Conservation (phyloP, 2,888 invertebrate genomes). For the Erpobdella octoculata region DNA sequence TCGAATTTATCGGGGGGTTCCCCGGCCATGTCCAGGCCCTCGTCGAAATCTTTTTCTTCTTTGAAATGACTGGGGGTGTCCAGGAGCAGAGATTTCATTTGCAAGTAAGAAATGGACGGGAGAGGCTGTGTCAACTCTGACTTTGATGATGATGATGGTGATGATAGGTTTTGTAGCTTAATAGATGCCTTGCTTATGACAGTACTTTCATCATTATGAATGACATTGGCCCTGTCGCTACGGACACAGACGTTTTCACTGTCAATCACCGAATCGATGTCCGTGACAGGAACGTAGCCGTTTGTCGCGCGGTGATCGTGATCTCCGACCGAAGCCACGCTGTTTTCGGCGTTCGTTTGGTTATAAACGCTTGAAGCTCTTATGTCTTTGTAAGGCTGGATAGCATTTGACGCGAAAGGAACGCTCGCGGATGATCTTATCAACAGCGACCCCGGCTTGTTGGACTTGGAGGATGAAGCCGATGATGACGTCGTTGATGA, state of each 20-base stretch:
- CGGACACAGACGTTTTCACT: too few relatives aligned
- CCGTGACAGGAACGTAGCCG: conserved; percentile 7
- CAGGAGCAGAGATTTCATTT: background rate
- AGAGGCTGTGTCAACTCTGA: background rate
- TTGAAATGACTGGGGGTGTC: background rate
- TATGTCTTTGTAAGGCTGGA: conserved; percentile 18
- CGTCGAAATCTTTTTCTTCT: background rate
- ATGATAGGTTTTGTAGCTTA: background rate
- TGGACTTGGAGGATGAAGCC: background rate
- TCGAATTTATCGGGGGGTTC: background rate
- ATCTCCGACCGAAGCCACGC: background rate
- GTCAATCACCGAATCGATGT: background rate
- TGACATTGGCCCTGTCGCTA: too few relatives aligned
- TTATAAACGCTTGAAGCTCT: background rate
- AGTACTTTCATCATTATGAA: background rate
- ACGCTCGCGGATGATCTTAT: conserved; percentile 4
- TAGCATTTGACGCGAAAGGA: background rate
- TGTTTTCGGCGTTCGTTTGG: background rate
- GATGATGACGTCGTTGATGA: background rate
- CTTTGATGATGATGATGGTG: background rate
- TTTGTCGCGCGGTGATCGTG: background rate
- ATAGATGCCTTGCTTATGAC: background rate
- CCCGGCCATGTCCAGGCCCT: too few relatives aligned
- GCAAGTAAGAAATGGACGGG: background rate
- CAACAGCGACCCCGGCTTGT: conserved; percentile 9